Base-by-base conservation (phyloP, 1,140 invertebrate genomes). In the Dendrolimus punctatus region DNA sequence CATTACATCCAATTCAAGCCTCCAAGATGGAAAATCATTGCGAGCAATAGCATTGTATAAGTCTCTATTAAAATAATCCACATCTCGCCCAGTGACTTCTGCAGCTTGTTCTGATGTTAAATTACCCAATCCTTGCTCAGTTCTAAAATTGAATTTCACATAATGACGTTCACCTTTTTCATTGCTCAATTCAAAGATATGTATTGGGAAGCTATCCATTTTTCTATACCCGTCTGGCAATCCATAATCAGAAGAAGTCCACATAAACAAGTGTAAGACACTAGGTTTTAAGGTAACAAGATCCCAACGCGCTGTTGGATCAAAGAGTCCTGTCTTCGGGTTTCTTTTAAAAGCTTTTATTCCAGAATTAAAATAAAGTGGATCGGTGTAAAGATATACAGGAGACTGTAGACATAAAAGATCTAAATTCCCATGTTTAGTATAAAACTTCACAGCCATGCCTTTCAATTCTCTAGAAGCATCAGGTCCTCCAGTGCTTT, bases 301-400 rank as follows among this genome's bases (percentile, higher is more conserved):
- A 74, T 98, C 96, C 93, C 95, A 97, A 64, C 95, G 93, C 91
- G 92, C 92, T 68, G 96, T 94, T 5, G 90, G 80, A 86, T 95
- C 94, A 76, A 89, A 87, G 7, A 93, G 58, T 73, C 92, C 83
- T 6, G 92, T 93, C 37, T 87, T 86, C 5, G 92, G 93, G 73
- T 94, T 93, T 66, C 91, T 87, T 80, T 93, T 93, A 62, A 91
- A 87, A 5, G 88, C 76, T 51, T 90, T 88, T 39, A 90, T 86
- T 53, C 91, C 89, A 53, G 62, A 71, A 2, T 87, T 82, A 68
- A 94, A 93, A 42, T 91, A 66, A 7, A 91, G 87, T 5, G 91
- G 87, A 89, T 94, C 93, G 50, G 90, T 88, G 50, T 92, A 87
- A 63, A 93, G 92, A 78, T 92, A 93, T 42, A 93, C 89, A 5